phyloP scores from a whole-genome alignment of 2,888 invertebrate species.

The Meta bourneti region DNA sequence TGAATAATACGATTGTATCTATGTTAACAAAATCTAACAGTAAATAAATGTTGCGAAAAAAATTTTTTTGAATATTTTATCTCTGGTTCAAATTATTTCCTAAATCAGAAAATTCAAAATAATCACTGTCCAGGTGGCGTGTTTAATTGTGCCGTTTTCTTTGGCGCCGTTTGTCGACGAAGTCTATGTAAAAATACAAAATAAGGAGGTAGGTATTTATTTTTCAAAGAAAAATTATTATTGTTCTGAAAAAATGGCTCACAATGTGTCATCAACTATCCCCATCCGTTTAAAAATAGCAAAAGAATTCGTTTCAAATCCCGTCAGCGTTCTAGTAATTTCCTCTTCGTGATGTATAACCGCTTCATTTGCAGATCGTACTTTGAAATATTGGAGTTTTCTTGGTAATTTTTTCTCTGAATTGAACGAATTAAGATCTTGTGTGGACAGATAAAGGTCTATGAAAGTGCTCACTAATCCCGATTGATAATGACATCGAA shows the following conservation, averaged over 20 bases:
- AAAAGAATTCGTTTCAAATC: background rate
- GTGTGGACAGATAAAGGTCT: too few relatives aligned
- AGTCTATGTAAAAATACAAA: background rate
- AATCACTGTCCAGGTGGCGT: conserved; percentile 28
- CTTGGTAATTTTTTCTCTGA: too few relatives aligned
- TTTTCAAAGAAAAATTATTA: background rate
- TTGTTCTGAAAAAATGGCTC: too few relatives aligned
- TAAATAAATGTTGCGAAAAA: background rate
- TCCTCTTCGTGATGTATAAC: background rate
- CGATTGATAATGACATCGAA: too few relatives aligned
- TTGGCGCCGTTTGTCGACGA: conserved; percentile 62
- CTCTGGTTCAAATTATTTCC: background rate
- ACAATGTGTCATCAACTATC: too few relatives aligned
- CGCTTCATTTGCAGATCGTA: too few relatives aligned
- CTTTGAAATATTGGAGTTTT: too few relatives aligned
- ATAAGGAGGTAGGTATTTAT: conserved; percentile 12
- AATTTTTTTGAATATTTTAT: background rate
- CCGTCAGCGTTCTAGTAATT: background rate
- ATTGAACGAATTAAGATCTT: too few relatives aligned
- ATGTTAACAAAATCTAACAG: background rate
- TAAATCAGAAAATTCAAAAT: background rate
- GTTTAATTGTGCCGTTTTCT: conserved; percentile 10
- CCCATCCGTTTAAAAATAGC: too few relatives aligned
- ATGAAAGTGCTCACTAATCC: too few relatives aligned
- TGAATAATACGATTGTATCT: too few relatives aligned